Evolutionary conservation across 2,888 invertebrate species (phyloP).

Genomic region (Cantharis rustica): DNA sequence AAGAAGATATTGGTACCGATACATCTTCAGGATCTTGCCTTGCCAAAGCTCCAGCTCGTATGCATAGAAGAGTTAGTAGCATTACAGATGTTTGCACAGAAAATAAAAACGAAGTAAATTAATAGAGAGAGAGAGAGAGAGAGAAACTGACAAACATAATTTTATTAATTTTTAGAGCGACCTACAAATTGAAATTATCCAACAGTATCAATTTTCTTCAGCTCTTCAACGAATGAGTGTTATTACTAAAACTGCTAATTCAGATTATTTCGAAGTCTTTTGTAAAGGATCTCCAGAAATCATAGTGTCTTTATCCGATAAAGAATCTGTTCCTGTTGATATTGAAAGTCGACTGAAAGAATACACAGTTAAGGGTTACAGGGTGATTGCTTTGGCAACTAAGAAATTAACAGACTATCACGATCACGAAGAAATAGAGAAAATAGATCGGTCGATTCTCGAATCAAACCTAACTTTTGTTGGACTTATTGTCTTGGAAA

Average conservation of each 20-base stretch:
- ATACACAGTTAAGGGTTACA: constrained; percentile 89
- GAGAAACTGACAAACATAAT: background rate
- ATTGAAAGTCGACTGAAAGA: constrained; percentile 73
- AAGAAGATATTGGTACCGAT: constrained; percentile 55
- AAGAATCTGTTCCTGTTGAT: constrained; percentile 77
- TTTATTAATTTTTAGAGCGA: background rate
- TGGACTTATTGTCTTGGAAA: constrained; percentile 92
- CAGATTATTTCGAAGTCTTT: constrained; percentile 76
- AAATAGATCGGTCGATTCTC: constrained; percentile 74
- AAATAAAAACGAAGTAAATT: background rate
- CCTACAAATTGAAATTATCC: constrained; percentile 65
- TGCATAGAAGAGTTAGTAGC: constrained; percentile 8
- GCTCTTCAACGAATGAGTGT: constrained; percentile 89
- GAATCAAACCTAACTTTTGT: constrained; percentile 82
- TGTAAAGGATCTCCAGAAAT: constrained; percentile 95
- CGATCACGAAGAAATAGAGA: constrained; percentile 70
- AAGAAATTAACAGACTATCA: constrained; percentile 64
- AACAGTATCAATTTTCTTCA: constrained; percentile 82
- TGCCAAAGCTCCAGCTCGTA: constrained; percentile 4
- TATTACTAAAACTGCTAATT: constrained; percentile 73
- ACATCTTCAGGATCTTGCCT: background rate
- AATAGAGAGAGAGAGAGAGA: too few species aligned
- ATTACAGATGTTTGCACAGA: background rate
- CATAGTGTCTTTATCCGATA: constrained; percentile 74
- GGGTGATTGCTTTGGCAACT: constrained; percentile 86